Evolutionary conservation across 2,113 vertebrate genomes (phyloP), one percentile per base, ranked within the genome.

Genomic region (Progne subis): DNA sequence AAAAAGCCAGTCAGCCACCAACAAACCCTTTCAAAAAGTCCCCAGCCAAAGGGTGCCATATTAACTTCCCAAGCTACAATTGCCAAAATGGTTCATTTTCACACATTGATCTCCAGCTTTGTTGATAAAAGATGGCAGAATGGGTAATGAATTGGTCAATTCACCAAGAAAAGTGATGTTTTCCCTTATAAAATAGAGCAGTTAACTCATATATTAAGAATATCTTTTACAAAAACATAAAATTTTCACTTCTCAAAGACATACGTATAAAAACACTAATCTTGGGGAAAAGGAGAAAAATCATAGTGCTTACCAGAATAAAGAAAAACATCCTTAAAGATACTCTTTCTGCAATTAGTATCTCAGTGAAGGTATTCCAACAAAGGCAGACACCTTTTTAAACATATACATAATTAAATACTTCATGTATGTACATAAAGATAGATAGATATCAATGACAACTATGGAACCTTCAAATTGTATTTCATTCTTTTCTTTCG

Each of bases 191-290:
- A 85, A 79, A 53, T 0, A 43, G 24, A 69, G 4, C 9, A 57
- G 4, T 24, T 8, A 39, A 50, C 28, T 37, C 26, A 41, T 31
- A 17, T 3, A 19, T 28, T 39, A 37, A 37, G 59, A 91, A 24
- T 18, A 67, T 20, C 14, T 47, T 79, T 23, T 50, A 49, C 11
- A 70, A 63, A 34, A 61, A 25, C 12, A 50, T 14, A 17, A 14
- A 74, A 44, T 18, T 39, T 59, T 56, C 29, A 29, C 5, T 63
- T 86, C 60, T 88, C 7, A n/a, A 72, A 76, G 60, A 34, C 0
- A 0, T 3, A 50, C 1, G 4, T 10, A 6, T 21, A 37, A 64
- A 52, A 41, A 53, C 7, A 65, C 25, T 25, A 10, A 10, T 5
- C 50, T 61, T 14, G 10, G 44, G n/a, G 15, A 75, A 89, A n/a